Evolutionary conservation across 1,140 invertebrate species (phyloP), one percentile per base, ranked within the genome.

Genomic region (Mycetomoellerius zeteki): DNA sequence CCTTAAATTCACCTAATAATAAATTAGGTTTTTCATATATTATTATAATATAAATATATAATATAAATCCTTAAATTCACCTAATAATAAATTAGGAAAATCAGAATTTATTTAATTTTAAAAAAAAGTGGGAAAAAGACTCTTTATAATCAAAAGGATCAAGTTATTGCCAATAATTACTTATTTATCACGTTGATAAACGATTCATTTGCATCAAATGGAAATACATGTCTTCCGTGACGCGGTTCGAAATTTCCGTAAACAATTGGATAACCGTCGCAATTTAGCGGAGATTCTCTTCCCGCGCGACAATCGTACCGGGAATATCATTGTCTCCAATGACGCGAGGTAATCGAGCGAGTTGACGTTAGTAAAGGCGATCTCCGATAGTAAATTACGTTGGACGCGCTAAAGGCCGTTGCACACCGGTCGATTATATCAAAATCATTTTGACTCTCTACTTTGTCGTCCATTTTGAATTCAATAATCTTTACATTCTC

Each of bases 321-420:
- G 12, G 27, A 67, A 80, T 65, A 62, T 77, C 37, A 77, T 78
- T 78, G 64, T 80, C 30, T 80, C 27, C n/a, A 69, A 69, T 80
- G 47, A 80, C 14, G 27, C 43, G n/a, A 8, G 47, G 16, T 80
- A 37, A 69, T 80, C 21, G 27, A 37, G 19, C 8, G 30, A 54
- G 30, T 54, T 80, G 43, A 52, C 27, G 30, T 65, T 47, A 54
- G n/a, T 27, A 6, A 52, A 8, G 16, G 14, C 14, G n/a, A 52
- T 69, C 16, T 54, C 47, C 4, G 30, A 80, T 67, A 69, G 47
- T 8, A n/a, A 64, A 50, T 24, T 64, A 16, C 37, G 16, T 56
- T 21, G 27, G 1, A 54, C 7, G 1, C 5, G 37, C n/a, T 60
- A 76, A 76, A 37, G 21, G n/a, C 21, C 10, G 2, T 43, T 5